Conservation (phyloP, 1,140 invertebrate species). For the Elymnias hypermnestra region DNA sequence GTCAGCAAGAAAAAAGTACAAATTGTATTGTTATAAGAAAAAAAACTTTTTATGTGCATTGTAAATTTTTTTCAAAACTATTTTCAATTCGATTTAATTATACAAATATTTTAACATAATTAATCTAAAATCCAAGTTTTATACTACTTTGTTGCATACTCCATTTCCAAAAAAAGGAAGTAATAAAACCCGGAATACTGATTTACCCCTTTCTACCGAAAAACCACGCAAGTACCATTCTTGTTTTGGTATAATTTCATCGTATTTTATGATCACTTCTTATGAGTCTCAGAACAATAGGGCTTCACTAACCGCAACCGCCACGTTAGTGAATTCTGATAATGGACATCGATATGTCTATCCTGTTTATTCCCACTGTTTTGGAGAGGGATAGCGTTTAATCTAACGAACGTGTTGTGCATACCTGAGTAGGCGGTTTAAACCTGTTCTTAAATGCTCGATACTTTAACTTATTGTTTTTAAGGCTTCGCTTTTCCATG, state of each 20-base stretch:
- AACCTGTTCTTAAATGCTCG: conserved; percentile 25
- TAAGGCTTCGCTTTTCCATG: conserved; percentile 16
- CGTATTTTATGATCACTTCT: conserved; percentile 14
- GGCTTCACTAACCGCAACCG: conserved; percentile 51
- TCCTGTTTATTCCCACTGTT: conserved; percentile 12
- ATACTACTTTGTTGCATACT: too few relatives aligned
- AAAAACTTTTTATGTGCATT: too few relatives aligned
- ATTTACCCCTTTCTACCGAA: background rate
- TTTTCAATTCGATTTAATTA: too few relatives aligned
- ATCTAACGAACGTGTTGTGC: conserved; percentile 20
- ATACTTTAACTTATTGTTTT: conserved; percentile 18
- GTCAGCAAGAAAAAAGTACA: too few relatives aligned
- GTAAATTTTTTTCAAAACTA: too few relatives aligned
- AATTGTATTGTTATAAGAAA: too few relatives aligned
- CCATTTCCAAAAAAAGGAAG: too few relatives aligned
- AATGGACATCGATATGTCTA: conserved; percentile 11
- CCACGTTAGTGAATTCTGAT: conserved; percentile 11
- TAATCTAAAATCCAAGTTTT: background rate
- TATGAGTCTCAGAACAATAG: conserved; percentile 27
- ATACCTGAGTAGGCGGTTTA: conserved; percentile 24
- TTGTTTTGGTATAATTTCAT: conserved; percentile 19
- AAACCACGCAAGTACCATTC: background rate
- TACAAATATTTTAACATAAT: too few relatives aligned
- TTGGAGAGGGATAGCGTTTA: conserved; percentile 16
- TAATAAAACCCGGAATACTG: too few relatives aligned